Conservation (phyloP, 2,113 vertebrate genomes). For the Python bivittatus region DNA sequence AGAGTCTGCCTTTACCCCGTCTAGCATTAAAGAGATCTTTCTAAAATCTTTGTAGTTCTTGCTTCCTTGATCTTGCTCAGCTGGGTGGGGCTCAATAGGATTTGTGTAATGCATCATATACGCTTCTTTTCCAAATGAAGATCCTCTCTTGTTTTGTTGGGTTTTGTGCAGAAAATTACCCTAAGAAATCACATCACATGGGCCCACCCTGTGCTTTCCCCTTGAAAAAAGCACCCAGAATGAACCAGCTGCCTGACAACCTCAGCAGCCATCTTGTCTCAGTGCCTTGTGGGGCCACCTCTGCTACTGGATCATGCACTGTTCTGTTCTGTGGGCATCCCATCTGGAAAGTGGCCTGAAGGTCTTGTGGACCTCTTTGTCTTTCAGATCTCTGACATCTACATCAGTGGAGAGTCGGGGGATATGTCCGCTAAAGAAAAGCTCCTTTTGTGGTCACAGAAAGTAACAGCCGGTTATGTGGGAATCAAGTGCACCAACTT, state of each 20-base stretch:
- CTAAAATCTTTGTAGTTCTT: background rate
- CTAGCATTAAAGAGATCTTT: background rate
- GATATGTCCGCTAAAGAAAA: constrained; percentile 99
- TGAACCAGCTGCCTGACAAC: background rate
- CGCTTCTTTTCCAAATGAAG: background rate
- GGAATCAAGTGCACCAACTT: constrained; percentile 96
- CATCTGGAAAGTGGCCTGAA: background rate
- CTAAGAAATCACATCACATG: background rate
- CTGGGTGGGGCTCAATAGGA: background rate
- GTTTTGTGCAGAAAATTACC: background rate
- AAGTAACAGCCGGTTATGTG: constrained; percentile 90
- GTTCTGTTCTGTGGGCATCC: background rate
- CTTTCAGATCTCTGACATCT: constrained; percentile 95
- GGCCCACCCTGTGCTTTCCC: background rate
- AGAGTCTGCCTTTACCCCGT: background rate
- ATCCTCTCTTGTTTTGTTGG: background rate
- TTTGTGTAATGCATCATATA: background rate
- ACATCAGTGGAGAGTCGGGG: constrained; percentile 92
- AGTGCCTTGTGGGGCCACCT: background rate
- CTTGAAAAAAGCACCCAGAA: background rate
- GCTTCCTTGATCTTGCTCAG: background rate
- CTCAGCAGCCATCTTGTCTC: background rate
- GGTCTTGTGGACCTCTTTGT: background rate
- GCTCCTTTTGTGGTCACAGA: constrained; percentile 94
- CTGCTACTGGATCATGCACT: too few relatives aligned